These are phyloP conservation scores for Manis crassicaudata DNA, from an alignment of 2,797 vertebrate species.

Conservation along the genomic window DNA sequence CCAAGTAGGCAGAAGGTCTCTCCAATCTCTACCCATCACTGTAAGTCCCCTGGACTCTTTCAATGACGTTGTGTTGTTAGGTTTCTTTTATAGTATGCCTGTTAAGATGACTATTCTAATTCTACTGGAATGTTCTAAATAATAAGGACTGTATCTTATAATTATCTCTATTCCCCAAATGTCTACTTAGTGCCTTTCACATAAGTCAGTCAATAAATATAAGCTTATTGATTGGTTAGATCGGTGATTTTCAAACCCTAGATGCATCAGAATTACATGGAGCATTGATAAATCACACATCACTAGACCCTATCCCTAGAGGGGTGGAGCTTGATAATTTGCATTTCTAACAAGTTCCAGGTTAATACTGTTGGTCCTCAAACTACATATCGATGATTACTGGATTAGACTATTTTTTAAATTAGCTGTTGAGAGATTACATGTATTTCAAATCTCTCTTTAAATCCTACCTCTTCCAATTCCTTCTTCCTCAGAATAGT, in stretches of 20 bases:
- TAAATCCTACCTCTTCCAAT: conserved; percentile 33
- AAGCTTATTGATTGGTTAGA: neutral
- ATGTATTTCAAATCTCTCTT: neutral
- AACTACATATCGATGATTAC: neutral
- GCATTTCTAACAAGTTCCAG: conserved; percentile 20
- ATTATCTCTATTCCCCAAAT: neutral
- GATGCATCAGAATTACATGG: neutral
- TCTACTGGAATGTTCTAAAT: neutral
- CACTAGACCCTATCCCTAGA: neutral
- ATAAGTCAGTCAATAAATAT: neutral
- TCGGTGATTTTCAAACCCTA: conserved; percentile 10
- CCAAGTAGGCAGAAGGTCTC: neutral
- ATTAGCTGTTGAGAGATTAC: neutral
- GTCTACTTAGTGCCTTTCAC: neutral
- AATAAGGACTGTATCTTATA: neutral
- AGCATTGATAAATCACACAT: conserved; percentile 11
- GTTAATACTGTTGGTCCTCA: neutral
- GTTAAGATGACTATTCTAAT: conserved; percentile 34
- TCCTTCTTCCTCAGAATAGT: neutral
- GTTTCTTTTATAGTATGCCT: neutral
- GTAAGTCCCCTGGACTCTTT: neutral
- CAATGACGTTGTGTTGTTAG: neutral
- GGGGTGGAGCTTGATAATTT: neutral
- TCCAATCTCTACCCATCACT: neutral
- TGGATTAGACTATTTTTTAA: conserved; percentile 24